These are phyloP conservation scores for Seriola quinqueradiata DNA, from an alignment of 2,113 vertebrate genomes.

Conservation along the genomic window DNA sequence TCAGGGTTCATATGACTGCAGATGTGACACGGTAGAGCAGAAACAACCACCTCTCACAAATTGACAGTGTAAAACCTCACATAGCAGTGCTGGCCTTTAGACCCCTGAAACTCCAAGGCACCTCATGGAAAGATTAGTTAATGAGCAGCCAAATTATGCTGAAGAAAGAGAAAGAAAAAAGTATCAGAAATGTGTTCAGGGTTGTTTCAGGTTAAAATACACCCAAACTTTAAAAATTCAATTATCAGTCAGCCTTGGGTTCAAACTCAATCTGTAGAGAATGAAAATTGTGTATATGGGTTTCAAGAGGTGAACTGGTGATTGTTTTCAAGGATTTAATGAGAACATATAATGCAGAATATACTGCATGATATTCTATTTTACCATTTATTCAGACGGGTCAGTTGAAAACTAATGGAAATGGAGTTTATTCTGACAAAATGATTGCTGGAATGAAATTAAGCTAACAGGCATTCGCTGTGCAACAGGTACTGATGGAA, in stretches of 20 bases:
- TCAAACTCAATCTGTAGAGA: background rate
- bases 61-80: background rate
- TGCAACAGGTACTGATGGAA: slow-evolving; percentile 19
- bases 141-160: slow-evolving; percentile 25
- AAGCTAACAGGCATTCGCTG: too few species aligned
- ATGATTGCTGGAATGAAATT: slow-evolving; percentile 5
- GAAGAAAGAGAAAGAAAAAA: background rate
- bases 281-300: background rate
- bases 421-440: background rate
- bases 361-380: background rate
- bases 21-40: slow-evolving; percentile 29
- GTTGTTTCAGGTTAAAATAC: background rate
- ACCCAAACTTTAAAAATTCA: background rate
- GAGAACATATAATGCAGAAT: slow-evolving; percentile 5
- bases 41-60: background rate
- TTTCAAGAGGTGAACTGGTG: slow-evolving; percentile 1
- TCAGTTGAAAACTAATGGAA: background rate
- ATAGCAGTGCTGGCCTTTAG: background rate
- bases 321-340: background rate
- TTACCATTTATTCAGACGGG: background rate
- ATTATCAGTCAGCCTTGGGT: slow-evolving; percentile 6
- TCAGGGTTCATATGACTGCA: slow-evolving; percentile 26
- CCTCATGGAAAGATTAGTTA: background rate
- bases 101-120: slow-evolving; percentile 2
- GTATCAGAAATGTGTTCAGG: background rate